A percentile compares a stretch with the other conserved stretches of the same genome.
Evolutionary conservation across 2,888 invertebrate genomes (phyloP).

Genomic region (Leptarthrus brevirostris): DNA sequence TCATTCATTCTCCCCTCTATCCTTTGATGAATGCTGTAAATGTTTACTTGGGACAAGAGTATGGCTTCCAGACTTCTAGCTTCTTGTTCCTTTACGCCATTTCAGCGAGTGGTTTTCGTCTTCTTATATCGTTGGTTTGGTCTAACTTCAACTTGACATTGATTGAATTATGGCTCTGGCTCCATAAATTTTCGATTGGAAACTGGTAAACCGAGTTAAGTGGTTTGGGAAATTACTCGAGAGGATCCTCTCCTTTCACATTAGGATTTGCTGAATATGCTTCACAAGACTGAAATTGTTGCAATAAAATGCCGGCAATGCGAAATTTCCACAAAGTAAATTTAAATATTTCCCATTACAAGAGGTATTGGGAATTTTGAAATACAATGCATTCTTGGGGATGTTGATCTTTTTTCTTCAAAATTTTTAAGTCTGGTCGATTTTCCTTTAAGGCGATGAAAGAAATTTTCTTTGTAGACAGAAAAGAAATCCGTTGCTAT

Average conservation of each 20-base stretch:
- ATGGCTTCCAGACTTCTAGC: background rate
- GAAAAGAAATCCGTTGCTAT: too few relatives aligned
- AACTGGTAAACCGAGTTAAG: conserved; percentile 46
- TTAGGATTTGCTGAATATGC: conserved; percentile 40
- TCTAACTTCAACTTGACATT: conserved; percentile 41
- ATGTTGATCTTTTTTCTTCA: background rate
- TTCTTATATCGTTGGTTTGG: conserved; percentile 39
- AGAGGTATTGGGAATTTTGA: background rate
- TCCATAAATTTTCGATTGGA: conserved; percentile 45
- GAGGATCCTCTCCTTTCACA: conserved; percentile 36
- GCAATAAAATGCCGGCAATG: conserved; percentile 42
- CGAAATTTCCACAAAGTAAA: conserved; percentile 26
- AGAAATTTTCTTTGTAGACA: too few relatives aligned
- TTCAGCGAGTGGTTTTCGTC: conserved; percentile 23
- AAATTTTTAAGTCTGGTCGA: too few relatives aligned
- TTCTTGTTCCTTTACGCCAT: too few relatives aligned
- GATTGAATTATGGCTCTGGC: conserved; percentile 43
- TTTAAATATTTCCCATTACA: conserved; percentile 27
- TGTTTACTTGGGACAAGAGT: conserved; percentile 39
- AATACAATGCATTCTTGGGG: conserved; percentile 15
- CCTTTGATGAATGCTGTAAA: conserved; percentile 37
- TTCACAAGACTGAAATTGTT: conserved; percentile 34
- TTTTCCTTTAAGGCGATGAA: too few relatives aligned
- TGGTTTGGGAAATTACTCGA: conserved; percentile 39
- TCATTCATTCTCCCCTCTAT: too few relatives aligned